Percentiles rank a stretch among this genome's conserved stretches.
phyloP scores from a whole-genome alignment of 2,113 vertebrate species.

The Perognathus longimembris region DNA sequence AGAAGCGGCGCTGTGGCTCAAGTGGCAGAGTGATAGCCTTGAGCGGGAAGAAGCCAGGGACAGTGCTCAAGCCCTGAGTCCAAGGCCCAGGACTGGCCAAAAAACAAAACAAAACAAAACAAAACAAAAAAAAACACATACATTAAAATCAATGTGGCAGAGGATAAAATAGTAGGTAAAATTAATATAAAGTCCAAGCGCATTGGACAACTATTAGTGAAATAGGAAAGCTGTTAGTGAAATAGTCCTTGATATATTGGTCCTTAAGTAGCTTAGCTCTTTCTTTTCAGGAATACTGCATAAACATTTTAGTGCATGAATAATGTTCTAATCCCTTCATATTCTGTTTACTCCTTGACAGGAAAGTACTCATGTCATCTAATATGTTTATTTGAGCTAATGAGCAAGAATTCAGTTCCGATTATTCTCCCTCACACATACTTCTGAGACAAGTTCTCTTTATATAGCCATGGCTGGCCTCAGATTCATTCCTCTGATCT shows the following conservation, averaged over 20 bases:
- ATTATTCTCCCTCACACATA: background rate
- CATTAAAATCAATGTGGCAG: background rate
- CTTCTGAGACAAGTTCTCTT: no score
- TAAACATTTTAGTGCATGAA: background rate
- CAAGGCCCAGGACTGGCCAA: no score
- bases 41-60: no score
- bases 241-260: background rate
- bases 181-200: background rate
- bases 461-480: no score
- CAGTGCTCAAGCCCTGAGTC: no score
- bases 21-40: no score
- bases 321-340: background rate
- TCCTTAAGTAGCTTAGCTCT: background rate
- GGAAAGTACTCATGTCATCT: background rate
- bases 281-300: background rate
- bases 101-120: no score
- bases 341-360: background rate
- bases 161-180: background rate
- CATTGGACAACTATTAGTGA: background rate
- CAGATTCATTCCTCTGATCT: background rate
- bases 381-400: background rate
- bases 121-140: no score
- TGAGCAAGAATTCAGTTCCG: background rate
- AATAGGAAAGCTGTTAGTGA: background rate
- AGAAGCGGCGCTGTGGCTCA: no score